These are phyloP conservation scores for Dromococcyx pavoninus DNA, from an alignment of 2,797 vertebrate species.

Conservation along the genomic window DNA sequence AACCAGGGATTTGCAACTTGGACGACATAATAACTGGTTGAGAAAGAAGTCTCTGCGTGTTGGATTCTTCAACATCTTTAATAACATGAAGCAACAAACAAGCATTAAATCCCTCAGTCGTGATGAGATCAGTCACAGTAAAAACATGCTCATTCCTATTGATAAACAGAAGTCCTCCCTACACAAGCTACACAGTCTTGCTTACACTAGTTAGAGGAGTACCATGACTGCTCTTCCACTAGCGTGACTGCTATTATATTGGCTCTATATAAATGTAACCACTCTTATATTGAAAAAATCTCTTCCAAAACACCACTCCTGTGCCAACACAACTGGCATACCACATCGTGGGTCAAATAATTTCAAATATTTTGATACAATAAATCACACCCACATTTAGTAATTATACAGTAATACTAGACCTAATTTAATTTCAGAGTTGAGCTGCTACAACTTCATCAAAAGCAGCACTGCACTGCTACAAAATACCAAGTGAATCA, in stretches of 20 bases:
- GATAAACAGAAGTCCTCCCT: background rate
- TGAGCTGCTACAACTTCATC: background rate
- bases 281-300: background rate
- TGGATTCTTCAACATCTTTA: conserved; percentile 75
- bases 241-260: background rate
- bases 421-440: background rate
- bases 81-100: background rate
- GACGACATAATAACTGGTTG: conserved; percentile 82
- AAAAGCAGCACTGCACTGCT: background rate
- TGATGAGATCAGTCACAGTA: background rate
- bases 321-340: background rate
- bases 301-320: background rate
- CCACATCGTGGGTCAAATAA: background rate
- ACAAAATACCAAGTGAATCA: conserved; percentile 31
- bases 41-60: conserved; percentile 75
- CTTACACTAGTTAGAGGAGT: background rate
- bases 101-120: background rate
- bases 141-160: background rate
- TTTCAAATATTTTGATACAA: conserved; percentile 9
- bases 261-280: background rate
- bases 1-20: conserved; percentile 77
- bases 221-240: background rate
- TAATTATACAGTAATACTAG: background rate
- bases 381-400: background rate
- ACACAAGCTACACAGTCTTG: background rate